Conservation (phyloP, 2,797 vertebrate genomes). For the Paramormyrops hopkinsi region DNA sequence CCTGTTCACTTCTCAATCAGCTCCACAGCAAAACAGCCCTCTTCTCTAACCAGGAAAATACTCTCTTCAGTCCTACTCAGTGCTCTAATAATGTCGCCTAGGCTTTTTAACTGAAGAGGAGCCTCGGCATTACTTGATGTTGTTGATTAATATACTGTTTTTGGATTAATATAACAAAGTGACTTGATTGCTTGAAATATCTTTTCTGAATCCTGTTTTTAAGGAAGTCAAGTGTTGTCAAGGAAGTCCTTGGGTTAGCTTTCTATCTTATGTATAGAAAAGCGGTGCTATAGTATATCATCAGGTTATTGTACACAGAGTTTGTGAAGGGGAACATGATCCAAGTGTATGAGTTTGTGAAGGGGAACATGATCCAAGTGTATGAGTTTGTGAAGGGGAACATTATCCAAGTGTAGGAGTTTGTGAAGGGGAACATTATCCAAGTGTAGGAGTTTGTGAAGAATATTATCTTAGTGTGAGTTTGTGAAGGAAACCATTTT, state of each 20-base stretch:
- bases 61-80: neutral
- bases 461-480: neutral
- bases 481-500: neutral
- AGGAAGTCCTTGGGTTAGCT: neutral
- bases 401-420: neutral
- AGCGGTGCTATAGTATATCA: neutral
- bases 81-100: neutral
- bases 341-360: neutral
- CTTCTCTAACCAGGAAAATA: neutral
- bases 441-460: neutral
- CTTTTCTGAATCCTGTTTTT: neutral
- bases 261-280: neutral
- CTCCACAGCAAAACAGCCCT: neutral
- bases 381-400: neutral
- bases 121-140: neutral
- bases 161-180: neutral
- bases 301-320: neutral
- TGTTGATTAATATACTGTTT: conserved; percentile 13
- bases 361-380: neutral
- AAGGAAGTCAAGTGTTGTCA: neutral
- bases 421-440: neutral
- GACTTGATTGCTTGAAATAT: neutral
- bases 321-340: neutral
- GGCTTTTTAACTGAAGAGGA: neutral
- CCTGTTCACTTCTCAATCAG: neutral